A percentile compares a stretch with the other conserved stretches of the same genome.
phyloP scores from a whole-genome alignment of 2,113 vertebrate genomes.

The Tonatia bakeri region DNA sequence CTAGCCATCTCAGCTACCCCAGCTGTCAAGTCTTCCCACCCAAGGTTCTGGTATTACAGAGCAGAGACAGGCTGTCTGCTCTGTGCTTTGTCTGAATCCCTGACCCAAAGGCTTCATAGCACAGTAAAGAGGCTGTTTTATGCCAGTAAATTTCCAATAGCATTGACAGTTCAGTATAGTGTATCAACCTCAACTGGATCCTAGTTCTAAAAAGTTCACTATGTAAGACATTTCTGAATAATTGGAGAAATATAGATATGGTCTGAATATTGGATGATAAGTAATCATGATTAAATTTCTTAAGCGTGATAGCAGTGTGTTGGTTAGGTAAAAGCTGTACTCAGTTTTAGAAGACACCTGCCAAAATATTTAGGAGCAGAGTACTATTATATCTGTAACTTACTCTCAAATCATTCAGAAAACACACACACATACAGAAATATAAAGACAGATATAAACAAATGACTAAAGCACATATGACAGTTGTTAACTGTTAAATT shows the following conservation, averaged over 20 bases:
- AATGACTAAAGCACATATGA: not conserved
- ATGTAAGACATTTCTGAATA: not conserved
- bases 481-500: not conserved
- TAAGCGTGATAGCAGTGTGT: not conserved
- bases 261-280: not conserved
- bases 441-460: not conserved
- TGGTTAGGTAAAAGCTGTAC: no score
- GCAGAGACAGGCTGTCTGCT: not conserved
- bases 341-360: not conserved
- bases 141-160: not conserved
- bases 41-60: accelerated
- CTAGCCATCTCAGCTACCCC: not conserved
- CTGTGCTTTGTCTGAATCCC: not conserved
- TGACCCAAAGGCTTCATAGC: not conserved
- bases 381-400: not conserved
- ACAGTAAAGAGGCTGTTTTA: not conserved
- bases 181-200: not conserved
- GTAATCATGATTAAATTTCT: not conserved
- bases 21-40: not conserved
- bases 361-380: not conserved
- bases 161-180: not conserved
- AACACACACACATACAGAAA: not conserved
- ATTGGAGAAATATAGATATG: not conserved
- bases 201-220: not conserved
- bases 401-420: not conserved